These are phyloP conservation scores for Okapia johnstoni DNA, from an alignment of 2,113 vertebrate species.

Conservation along the genomic window DNA sequence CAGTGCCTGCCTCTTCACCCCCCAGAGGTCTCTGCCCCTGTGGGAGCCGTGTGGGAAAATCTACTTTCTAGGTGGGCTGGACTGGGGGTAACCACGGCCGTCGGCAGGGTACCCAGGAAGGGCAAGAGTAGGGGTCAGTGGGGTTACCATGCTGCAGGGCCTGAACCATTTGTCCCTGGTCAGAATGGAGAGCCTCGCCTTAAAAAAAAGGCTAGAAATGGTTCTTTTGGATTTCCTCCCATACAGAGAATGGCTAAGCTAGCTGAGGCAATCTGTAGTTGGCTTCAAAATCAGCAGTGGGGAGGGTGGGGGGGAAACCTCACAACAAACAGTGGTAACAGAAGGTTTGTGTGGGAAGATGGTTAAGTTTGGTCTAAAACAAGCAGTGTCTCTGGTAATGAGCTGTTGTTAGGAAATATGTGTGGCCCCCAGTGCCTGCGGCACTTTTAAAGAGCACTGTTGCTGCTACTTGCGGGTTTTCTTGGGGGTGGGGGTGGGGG, in stretches of 20 bases:
- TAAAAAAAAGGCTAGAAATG: neutral
- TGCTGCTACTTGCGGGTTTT: neutral
- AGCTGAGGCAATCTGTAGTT: constrained; percentile 45
- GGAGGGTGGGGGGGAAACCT: constrained; percentile 5
- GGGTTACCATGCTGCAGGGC: neutral
- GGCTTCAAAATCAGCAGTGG: constrained; percentile 49
- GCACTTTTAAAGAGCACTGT: constrained; percentile 31
- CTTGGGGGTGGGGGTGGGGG: too few species aligned
- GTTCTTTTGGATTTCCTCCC: neutral
- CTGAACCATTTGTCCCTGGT: neutral
- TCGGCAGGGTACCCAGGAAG: neutral
- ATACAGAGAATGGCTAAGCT: neutral
- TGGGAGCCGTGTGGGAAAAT: accelerated
- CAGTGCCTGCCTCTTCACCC: neutral
- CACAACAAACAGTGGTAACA: constrained; percentile 71
- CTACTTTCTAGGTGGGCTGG: neutral
- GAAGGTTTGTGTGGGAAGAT: constrained; percentile 76
- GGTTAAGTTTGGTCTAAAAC: constrained; percentile 73
- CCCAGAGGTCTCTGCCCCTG: neutral
- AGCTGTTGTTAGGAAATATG: constrained; percentile 68
- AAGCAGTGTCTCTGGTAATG: constrained; percentile 74
- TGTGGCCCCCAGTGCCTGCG: neutral
- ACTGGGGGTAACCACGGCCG: neutral
- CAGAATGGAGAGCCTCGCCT: neutral
- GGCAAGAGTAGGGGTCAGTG: neutral